Conservation (phyloP, 2,113 vertebrate species). For the Pyxicephalus adspersus region DNA sequence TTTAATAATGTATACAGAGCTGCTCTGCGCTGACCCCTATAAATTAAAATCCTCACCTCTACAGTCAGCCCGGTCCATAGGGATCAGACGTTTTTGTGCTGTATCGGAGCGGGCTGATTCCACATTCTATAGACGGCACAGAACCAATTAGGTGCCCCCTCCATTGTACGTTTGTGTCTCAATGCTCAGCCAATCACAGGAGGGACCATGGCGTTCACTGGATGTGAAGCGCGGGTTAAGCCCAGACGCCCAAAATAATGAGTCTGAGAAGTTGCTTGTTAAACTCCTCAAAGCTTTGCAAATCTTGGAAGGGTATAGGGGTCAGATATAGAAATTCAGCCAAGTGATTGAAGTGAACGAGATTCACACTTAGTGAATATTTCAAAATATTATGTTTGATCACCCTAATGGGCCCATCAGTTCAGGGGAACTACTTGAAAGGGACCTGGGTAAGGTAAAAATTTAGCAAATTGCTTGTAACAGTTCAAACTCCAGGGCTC, state of each 20-base stretch:
- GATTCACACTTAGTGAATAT: too few relatives aligned
- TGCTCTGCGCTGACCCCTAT: neutral
- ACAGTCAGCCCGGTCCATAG: neutral
- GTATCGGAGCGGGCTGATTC: neutral
- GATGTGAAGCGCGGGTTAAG: neutral
- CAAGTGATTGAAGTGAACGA: too few relatives aligned
- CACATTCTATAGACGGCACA: neutral
- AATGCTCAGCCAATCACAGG: neutral
- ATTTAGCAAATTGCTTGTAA: too few relatives aligned
- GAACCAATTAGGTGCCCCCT: constrained; percentile 5
- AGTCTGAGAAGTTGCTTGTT: neutral
- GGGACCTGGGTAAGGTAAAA: too few relatives aligned
- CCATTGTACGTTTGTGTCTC: neutral
- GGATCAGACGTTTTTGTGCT: neutral
- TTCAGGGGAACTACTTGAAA: too few relatives aligned
- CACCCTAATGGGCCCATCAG: too few relatives aligned
- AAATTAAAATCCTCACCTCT: neutral
- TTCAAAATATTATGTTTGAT: too few relatives aligned
- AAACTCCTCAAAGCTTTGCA: neutral
- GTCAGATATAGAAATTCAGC: neutral
- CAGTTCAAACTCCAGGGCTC: too few relatives aligned
- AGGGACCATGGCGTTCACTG: neutral
- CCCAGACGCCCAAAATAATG: constrained; percentile 15
- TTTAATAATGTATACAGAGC: neutral
- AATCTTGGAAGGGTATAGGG: neutral